Evolutionary conservation across 2,797 vertebrate genomes (phyloP).

Genomic region (Acanthiza pusilla): DNA sequence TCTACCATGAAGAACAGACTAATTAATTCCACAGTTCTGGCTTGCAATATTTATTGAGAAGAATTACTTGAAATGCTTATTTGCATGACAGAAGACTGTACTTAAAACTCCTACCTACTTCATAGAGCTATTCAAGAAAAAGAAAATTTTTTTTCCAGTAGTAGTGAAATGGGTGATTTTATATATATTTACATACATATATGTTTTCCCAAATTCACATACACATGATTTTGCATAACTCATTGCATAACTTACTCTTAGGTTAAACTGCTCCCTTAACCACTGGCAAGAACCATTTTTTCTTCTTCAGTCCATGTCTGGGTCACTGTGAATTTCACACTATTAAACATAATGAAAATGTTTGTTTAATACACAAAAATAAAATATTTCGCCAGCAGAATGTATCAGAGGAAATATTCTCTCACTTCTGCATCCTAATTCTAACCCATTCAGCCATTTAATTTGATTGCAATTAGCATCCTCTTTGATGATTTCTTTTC

Average conservation of each 20-base stretch:
- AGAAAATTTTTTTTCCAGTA: neutral
- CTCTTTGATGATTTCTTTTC: neutral
- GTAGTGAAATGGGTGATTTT: neutral
- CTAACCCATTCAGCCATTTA: neutral
- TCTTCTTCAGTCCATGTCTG: neutral
- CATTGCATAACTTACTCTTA: neutral
- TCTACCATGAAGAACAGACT: neutral
- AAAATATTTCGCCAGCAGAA: neutral
- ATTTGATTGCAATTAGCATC: neutral
- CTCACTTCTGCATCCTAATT: neutral
- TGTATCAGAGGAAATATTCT: neutral
- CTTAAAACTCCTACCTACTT: neutral
- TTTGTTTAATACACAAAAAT: neutral
- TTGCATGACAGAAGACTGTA: neutral
- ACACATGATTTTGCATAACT: neutral
- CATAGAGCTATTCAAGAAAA: neutral
- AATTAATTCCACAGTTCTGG: slow-evolving; percentile 13
- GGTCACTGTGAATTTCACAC: neutral
- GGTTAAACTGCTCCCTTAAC: neutral
- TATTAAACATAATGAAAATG: neutral
- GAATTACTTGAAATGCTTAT: neutral
- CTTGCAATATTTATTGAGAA: neutral
- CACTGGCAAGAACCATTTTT: neutral
- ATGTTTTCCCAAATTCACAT: neutral
- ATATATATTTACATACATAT: no score